Base-by-base conservation (phyloP, 2,797 vertebrate species). In the Brachymystax lenok region DNA sequence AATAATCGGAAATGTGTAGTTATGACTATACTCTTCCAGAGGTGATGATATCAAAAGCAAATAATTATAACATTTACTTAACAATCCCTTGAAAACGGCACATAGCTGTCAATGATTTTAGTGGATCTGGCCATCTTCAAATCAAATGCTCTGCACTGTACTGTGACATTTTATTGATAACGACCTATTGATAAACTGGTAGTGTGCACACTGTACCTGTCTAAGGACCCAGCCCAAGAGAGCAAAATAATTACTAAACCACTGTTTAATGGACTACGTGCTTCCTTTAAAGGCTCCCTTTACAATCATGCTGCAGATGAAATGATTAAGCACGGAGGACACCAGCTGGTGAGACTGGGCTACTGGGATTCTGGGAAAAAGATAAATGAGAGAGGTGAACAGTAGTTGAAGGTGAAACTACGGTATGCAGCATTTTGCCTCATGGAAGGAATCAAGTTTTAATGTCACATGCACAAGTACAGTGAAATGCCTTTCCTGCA, bases 361-460 rank as follows among this genome's bases (percentile, higher is more conserved):
- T 56, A 30, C 27, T 54, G 70, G 27, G 70, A 72, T 17, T 27
- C 51, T 52, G n/a, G 1, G 46, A 16, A 8, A 54, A 3, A 28
- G 27, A 72, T 30, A 14, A 28, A 54, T 17, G 50, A 72, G 70
- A 54, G 28, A 21, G 17, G 50, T 52, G 17, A 52, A 63, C 59
- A 17, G 70, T n/a, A 52, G 24, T 72, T 72, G 70, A 72, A 72
- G 70, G 70, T 72, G 50, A 56, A 54, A 54, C 27, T 27, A 71
- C 28, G 14, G 50, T 54, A 27, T 50, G 27, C 51, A 54, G 51
- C 70, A 72, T 72, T 56, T 52, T 54, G 27, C 51, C 70, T 63
- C 70, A 52, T 72, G 51, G 52, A 28, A 51, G 24, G 52, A 28
- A 54, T 67, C 66, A 35, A n/a, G 56, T 19, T n/a, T 59, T 6